Evolutionary conservation across 2,797 vertebrate genomes (phyloP).

Genomic region (Pangasius djambal): DNA sequence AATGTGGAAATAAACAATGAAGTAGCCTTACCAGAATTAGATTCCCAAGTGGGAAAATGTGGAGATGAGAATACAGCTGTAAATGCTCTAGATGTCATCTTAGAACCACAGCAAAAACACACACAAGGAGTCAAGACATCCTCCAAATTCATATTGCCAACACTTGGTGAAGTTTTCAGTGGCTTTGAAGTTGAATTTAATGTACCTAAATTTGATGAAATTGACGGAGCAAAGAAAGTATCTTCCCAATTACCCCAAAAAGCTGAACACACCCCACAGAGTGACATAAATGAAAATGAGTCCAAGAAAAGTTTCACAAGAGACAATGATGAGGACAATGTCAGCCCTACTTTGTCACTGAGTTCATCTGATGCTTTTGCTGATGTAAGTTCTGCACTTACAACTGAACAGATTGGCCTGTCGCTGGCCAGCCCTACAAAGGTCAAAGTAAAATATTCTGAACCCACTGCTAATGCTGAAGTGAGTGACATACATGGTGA

Average conservation of each 20-base stretch:
- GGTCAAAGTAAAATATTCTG: constrained; percentile 76
- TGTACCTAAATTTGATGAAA: constrained; percentile 64
- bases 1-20: background rate
- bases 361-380: constrained; percentile 78
- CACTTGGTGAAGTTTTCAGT: constrained; percentile 71
- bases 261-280: constrained; percentile 2
- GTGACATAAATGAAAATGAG: constrained; percentile 58
- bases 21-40: background rate
- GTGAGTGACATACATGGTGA: constrained; percentile 58
- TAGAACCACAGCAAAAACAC: constrained; percentile 57
- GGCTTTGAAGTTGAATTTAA: constrained; percentile 74
- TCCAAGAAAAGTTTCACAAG: constrained; percentile 60
- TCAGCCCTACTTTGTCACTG: constrained; percentile 71
- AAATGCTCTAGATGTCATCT: constrained; percentile 44
- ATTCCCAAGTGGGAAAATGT: constrained; percentile 2
- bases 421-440: constrained; percentile 72
- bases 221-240: constrained; percentile 58
- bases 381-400: constrained; percentile 75
- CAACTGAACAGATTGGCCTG: constrained; percentile 67
- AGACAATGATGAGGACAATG: constrained; percentile 63
- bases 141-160: constrained; percentile 74
- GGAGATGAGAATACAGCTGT: constrained; percentile 55
- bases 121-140: constrained; percentile 69
- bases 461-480: constrained; percentile 55
- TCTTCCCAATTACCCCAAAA: constrained; percentile 7